Percentiles rank a stretch among this genome's conserved stretches.
Conservation (phyloP, 2,797 vertebrate species). For the Chaetophractus vellerosus region DNA sequence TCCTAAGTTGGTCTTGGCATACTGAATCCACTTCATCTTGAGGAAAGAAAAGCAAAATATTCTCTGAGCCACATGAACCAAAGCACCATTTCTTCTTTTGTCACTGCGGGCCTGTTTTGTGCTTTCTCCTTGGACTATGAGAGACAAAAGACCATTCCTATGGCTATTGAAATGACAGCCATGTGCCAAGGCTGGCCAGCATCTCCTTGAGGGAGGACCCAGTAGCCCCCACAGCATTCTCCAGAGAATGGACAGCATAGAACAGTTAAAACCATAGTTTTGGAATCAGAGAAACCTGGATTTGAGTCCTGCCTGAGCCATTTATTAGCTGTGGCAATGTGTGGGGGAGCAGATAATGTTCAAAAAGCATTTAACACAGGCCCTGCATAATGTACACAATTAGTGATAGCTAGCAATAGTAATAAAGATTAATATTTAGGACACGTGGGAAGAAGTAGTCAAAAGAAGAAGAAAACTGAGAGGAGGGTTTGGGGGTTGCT, state of each 20-base stretch:
- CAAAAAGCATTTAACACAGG: neutral
- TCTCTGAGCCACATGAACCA: neutral
- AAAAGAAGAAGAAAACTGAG: slow-evolving; percentile 20
- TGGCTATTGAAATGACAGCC: neutral
- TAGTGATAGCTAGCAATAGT: neutral
- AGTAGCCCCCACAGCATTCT: neutral
- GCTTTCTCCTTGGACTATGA: neutral
- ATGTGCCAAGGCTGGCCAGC: neutral
- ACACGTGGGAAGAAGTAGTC: neutral
- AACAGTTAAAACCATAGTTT: neutral
- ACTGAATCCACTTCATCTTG: neutral
- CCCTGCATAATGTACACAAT: neutral
- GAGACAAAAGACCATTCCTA: neutral
- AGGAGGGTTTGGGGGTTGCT: neutral
- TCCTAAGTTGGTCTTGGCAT: neutral
- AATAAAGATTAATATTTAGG: neutral
- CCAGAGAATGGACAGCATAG: neutral
- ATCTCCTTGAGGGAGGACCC: neutral
- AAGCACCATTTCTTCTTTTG: neutral
- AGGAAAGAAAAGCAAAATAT: neutral
- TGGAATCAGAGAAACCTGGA: neutral
- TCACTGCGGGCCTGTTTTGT: neutral
- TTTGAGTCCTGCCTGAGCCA: neutral
- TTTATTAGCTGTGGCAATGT: neutral
- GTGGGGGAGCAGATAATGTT: neutral